Evolutionary conservation across 2,113 vertebrate species (phyloP), one percentile per base, ranked within the genome.

Genomic region (Forbesichthys papilliferus): DNA sequence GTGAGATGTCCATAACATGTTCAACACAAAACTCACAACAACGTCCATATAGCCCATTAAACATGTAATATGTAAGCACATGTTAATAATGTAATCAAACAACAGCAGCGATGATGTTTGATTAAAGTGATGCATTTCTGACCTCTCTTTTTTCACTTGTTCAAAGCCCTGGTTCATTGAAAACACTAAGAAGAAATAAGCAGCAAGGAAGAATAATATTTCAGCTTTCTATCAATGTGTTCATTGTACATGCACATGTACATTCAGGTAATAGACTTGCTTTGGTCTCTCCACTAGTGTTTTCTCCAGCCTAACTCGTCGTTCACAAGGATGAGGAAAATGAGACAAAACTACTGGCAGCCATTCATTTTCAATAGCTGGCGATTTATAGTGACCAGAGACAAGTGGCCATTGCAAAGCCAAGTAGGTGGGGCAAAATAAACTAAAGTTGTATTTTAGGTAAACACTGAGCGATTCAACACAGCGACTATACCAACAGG

Each of bases 181-280:
- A 68, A 61, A 51, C 14, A 14, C 61, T 61, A 72, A 68, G 42
- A 62, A 56, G 55, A 13, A 16, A 48, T 73, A 67, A 51, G 72
- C 80, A 78, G 56, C 82, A 62, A 85, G 74, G 78, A 82, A 82
- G 78, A 83, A 52, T 78, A 54, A 79, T 68, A 83, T 80, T 78
- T 86, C 85, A 81, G 72, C 78, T 80, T 74, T 90, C 87, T 83
- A 89, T 91, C 85, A 85, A 85, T 88, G 88, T 87, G 79, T 86
- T 84, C 80, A 90, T 87, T 75, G 65, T 51, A 82, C 76, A 84
- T 75, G 88, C 85, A 84, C 89, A 85, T 81, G 73, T 54, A 74
- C 69, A 80, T 60, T 69, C 66, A 82, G 80, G 85, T 74, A 75
- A 80, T 72, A 62, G 70, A 70, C 66, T 70, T 71, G 74, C 69